Evolutionary conservation across 1,140 invertebrate genomes (phyloP).

Genomic region (Lepidotrigona ventralis): DNA sequence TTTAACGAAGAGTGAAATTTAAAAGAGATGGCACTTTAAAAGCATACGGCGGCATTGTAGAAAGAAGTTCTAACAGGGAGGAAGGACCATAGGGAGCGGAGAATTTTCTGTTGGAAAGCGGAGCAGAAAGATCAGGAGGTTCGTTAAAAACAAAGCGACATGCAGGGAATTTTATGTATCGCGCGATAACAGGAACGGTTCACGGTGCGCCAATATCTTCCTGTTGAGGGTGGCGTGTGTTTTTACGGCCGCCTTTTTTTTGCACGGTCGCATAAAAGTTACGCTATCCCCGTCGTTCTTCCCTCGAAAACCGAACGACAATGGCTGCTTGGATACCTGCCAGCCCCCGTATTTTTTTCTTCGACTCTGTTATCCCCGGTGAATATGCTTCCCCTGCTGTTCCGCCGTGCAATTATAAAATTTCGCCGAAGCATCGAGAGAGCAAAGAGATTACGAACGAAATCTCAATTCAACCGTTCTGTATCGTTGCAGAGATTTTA

Average conservation of each 20-base stretch:
- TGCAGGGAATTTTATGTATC: slow-evolving; percentile 27
- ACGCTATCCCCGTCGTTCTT: slow-evolving; percentile 30
- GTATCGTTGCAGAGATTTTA: too few species aligned
- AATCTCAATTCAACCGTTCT: too few species aligned
- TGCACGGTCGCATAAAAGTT: slow-evolving; percentile 62
- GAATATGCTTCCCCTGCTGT: slow-evolving; percentile 23
- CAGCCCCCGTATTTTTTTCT: slow-evolving; percentile 45
- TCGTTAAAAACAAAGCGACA: slow-evolving; percentile 19
- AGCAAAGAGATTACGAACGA: too few species aligned
- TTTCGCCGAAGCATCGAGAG: slow-evolving; percentile 2
- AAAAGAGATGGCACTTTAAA: neutral
- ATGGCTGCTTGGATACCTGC: slow-evolving; percentile 64
- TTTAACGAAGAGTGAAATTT: neutral
- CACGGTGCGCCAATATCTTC: slow-evolving; percentile 44
- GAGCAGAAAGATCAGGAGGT: neutral
- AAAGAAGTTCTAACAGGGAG: slow-evolving; percentile 7
- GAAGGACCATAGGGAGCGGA: neutral
- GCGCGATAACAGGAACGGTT: slow-evolving; percentile 38
- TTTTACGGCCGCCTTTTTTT: slow-evolving; percentile 29
- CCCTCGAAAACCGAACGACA: slow-evolving; percentile 65
- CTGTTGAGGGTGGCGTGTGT: neutral
- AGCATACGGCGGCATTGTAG: neutral
- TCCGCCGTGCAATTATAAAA: slow-evolving; percentile 30
- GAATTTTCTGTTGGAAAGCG: neutral
- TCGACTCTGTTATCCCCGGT: slow-evolving; percentile 13